These are phyloP conservation scores for Virgularia gustaviana DNA, from an alignment of 92 coral and sea anemone species.

Conservation along the genomic window DNA sequence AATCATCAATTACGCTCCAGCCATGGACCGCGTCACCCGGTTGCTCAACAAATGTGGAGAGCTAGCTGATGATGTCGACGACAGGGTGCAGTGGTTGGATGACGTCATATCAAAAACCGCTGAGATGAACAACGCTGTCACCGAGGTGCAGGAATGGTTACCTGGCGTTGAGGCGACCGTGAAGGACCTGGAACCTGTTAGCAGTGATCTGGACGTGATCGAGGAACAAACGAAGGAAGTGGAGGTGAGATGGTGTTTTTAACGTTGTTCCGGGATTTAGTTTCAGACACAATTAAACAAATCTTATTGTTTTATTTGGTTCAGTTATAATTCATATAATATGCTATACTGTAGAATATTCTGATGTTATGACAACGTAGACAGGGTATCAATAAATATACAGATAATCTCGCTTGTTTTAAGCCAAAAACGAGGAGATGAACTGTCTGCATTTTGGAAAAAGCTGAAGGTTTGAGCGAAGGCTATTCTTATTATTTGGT, in stretches of 20 bases:
- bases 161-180: conserved; percentile 55
- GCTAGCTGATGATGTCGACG: conserved; percentile 60
- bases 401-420: too few relatives aligned
- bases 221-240: conserved; percentile 69
- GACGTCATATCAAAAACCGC: conserved; percentile 62
- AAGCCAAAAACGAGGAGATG: too few relatives aligned
- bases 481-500: too few relatives aligned
- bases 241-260: conserved; percentile 66
- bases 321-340: too few relatives aligned
- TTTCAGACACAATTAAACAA: too few relatives aligned
- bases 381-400: too few relatives aligned
- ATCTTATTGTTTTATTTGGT: too few relatives aligned
- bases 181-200: conserved; percentile 70
- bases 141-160: conserved; percentile 62
- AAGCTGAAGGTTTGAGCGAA: too few relatives aligned
- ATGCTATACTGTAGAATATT: too few relatives aligned
- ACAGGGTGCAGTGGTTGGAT: conserved; percentile 54
- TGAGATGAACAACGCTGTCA: conserved; percentile 62
- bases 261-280: neutral
- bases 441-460: too few relatives aligned
- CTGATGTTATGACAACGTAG: too few relatives aligned
- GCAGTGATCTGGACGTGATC: conserved; percentile 69
- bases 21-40: conserved; percentile 71
- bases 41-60: conserved; percentile 58
- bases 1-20: conserved; percentile 62